Conservation (phyloP, 2,888 invertebrate species). For the Cephus nigrinus region DNA sequence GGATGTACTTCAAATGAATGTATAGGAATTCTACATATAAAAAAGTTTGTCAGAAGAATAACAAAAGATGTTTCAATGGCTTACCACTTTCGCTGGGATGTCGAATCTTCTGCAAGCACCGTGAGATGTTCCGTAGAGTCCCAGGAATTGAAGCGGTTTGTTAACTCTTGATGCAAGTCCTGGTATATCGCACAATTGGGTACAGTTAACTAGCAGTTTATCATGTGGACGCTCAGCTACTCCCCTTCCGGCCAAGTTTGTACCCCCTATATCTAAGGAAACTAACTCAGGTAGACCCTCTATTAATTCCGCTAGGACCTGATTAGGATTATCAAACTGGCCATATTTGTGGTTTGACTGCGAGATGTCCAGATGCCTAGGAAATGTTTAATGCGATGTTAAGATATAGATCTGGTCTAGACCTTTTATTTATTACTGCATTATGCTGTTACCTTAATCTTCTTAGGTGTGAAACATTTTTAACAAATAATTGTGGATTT, state of each 20-base stretch:
- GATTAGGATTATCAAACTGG: slow-evolving; percentile 80
- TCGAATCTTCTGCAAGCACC: slow-evolving; percentile 91
- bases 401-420: neutral
- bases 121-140: slow-evolving; percentile 89
- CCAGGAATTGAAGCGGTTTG: slow-evolving; percentile 87
- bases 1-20: neutral
- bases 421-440: neutral
- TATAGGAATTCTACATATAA: neutral
- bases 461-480: slow-evolving; percentile 65
- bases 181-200: slow-evolving; percentile 79
- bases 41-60: neutral
- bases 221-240: slow-evolving; percentile 70
- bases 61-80: slow-evolving; percentile 28
- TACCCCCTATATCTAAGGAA: slow-evolving; percentile 94
- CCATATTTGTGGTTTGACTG: slow-evolving; percentile 79
- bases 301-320: slow-evolving; percentile 78
- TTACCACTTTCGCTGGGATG: slow-evolving; percentile 89
- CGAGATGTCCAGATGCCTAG: slow-evolving; percentile 87
- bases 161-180: slow-evolving; percentile 83
- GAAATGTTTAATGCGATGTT: slow-evolving; percentile 46
- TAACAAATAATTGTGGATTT: slow-evolving; percentile 47
- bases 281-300: slow-evolving; percentile 79
- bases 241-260: slow-evolving; percentile 91
- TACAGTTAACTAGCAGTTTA: slow-evolving; percentile 27
- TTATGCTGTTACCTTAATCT: slow-evolving; percentile 65